These are phyloP conservation scores for Nylanderia fulva DNA, from an alignment of 1,140 invertebrate genomes.

Conservation along the genomic window DNA sequence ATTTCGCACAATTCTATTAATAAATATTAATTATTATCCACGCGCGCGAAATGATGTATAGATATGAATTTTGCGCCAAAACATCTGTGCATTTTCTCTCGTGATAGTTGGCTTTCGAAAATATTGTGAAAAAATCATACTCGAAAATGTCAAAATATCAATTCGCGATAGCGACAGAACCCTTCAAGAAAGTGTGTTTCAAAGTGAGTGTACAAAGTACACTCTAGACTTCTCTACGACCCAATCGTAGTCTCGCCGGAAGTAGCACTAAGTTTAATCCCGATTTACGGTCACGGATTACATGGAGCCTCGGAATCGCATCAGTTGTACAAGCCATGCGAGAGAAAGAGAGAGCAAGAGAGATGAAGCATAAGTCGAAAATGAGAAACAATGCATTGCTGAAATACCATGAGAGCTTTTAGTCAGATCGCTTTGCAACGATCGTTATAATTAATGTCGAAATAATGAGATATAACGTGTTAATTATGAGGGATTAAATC, in stretches of 20 bases:
- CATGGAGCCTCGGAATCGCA: slow-evolving; percentile 43
- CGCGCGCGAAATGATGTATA: no score
- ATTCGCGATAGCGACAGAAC: background rate
- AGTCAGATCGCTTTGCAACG: background rate
- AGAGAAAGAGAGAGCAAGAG: slow-evolving; percentile 22
- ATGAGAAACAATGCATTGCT: slow-evolving; percentile 39
- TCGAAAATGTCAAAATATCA: slow-evolving; percentile 17
- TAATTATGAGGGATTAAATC: background rate
- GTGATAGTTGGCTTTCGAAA: background rate
- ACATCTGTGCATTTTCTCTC: background rate
- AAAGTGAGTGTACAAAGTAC: slow-evolving; percentile 3
- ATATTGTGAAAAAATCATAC: background rate
- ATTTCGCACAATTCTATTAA: background rate
- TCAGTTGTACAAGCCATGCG: slow-evolving; percentile 40
- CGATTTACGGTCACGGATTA: slow-evolving; percentile 52
- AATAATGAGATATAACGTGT: slow-evolving; percentile 12
- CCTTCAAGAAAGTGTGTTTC: slow-evolving; percentile 33
- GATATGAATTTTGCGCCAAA: background rate
- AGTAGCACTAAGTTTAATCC: slow-evolving; percentile 60
- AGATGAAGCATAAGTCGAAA: background rate
- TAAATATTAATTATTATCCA: background rate
- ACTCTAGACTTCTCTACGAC: background rate
- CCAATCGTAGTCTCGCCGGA: slow-evolving; percentile 6
- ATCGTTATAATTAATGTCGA: slow-evolving; percentile 42
- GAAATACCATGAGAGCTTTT: slow-evolving; percentile 16